Evolutionary conservation across 1,140 invertebrate species (phyloP).

Genomic region (Hetaerina americana): DNA sequence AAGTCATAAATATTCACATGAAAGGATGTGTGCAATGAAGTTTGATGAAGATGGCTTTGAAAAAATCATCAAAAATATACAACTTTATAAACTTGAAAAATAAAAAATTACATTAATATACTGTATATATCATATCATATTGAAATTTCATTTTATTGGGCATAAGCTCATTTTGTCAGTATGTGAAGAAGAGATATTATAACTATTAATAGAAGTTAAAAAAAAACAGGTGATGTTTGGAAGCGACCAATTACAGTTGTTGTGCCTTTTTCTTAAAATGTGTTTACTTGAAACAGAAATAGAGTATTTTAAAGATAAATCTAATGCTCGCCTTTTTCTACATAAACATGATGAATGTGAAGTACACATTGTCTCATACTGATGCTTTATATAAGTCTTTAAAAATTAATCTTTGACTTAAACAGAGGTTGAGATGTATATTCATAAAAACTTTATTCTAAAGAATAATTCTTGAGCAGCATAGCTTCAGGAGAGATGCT

Average conservation of each 20-base stretch:
- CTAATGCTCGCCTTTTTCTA: background rate
- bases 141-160: background rate
- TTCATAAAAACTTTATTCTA: background rate
- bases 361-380: background rate
- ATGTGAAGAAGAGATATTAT: background rate
- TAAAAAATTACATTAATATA: no score
- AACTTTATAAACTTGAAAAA: background rate
- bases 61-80: background rate
- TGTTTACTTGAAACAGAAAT: background rate
- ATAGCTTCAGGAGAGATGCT: background rate
- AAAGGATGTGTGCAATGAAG: background rate
- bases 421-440: background rate
- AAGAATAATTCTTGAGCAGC: background rate
- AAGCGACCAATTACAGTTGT: background rate
- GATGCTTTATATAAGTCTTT: background rate
- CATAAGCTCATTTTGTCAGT: no score
- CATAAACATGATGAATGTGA: background rate
- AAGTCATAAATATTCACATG: background rate
- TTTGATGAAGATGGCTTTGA: background rate
- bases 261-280: background rate
- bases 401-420: slow-evolving; percentile 1
- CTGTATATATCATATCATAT: background rate
- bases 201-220: background rate
- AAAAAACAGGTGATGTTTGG: background rate
- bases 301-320: background rate